These are phyloP conservation scores for Catostylus mosaicus DNA, from an alignment of 30 jellyfish, hydroid and myxozoan species.

Conservation along the genomic window DNA sequence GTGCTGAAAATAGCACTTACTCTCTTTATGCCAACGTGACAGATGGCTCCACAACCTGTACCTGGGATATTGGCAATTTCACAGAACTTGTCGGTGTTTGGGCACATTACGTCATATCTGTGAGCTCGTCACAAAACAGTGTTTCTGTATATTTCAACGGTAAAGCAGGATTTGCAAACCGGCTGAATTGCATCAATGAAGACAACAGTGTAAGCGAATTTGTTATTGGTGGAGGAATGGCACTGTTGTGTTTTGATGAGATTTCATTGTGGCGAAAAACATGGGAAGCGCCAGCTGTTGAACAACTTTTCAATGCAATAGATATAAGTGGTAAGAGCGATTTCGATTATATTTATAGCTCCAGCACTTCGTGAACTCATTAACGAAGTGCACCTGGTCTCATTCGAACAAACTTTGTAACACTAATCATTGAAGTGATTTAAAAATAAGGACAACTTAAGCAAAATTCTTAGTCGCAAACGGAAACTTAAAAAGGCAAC, in stretches of 20 bases:
- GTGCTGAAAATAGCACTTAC: neutral
- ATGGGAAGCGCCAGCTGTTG: neutral
- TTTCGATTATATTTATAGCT: neutral
- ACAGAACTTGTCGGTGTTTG: constrained; percentile 12
- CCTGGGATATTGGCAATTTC: constrained; percentile 1
- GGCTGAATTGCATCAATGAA: neutral
- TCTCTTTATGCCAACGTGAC: constrained; percentile 3
- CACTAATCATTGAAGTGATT: too few relatives aligned
- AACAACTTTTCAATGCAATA: constrained; percentile 11
- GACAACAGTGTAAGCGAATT: neutral
- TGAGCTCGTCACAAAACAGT: neutral
- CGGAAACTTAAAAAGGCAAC: too few relatives aligned
- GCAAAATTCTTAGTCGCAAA: too few relatives aligned
- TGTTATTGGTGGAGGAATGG: constrained; percentile 30
- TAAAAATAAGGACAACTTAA: too few relatives aligned
- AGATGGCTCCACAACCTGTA: neutral
- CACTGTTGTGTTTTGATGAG: constrained; percentile 44
- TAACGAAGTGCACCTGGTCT: too few relatives aligned
- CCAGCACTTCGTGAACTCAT: too few relatives aligned
- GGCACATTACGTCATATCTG: constrained; percentile 13
- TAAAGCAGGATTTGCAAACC: neutral
- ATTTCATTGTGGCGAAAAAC: constrained; percentile 2
- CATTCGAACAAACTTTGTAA: too few relatives aligned
- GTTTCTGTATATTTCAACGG: constrained; percentile 7
- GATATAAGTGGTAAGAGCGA: constrained; percentile 18